Base-by-base conservation (phyloP, 1,140 invertebrate genomes). In the Zelostemma sp. region DNA sequence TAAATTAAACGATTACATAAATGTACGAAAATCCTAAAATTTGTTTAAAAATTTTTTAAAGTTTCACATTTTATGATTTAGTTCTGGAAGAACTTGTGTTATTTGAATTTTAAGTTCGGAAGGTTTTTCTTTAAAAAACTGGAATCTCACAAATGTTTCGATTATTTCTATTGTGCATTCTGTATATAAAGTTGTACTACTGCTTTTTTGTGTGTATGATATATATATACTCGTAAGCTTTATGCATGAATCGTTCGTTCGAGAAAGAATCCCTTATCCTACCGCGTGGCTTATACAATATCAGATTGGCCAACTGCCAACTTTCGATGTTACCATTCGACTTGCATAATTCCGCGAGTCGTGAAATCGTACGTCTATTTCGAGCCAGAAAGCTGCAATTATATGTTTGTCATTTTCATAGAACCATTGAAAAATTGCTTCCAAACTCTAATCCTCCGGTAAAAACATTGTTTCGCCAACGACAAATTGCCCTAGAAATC, bases 211-310 rank as follows among this genome's bases (percentile, higher is more conserved):
- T 70, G 64, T 63, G 66, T 49, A 66, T 31, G 48, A 41, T 43
- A 35, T 63, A 38, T 55, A 38, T 70, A 21, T 57, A 43, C 62
- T 49, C 66, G 55, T 59, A 71, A 40, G 62, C 62, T 35, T 71
- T 71, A 63, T 71, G 62, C 68, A 71, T 63, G 68, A 67, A 63
- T 15, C 59, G 61, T 71, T 66, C 66, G 59, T 71, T 71, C 59
- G 68, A 38, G 16, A 66, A 63, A 71, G 58, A 71, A 56, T 62
- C 59, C 65, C 43, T 55, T 46, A 51, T 66, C 62, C 68, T 66
- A 54, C 66, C 59, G 59, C 63, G 63, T 63, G 55, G 68, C 66
- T 66, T 66, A 55, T 43, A 21, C 45, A 71, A 62, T 65, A 70
- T 65, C 58, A 53, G 57, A 64, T 65, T 64, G 67, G 67, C 61